These are phyloP conservation scores for Amphilophus citrinellus DNA, from an alignment of 2,113 vertebrate genomes.

Conservation along the genomic window DNA sequence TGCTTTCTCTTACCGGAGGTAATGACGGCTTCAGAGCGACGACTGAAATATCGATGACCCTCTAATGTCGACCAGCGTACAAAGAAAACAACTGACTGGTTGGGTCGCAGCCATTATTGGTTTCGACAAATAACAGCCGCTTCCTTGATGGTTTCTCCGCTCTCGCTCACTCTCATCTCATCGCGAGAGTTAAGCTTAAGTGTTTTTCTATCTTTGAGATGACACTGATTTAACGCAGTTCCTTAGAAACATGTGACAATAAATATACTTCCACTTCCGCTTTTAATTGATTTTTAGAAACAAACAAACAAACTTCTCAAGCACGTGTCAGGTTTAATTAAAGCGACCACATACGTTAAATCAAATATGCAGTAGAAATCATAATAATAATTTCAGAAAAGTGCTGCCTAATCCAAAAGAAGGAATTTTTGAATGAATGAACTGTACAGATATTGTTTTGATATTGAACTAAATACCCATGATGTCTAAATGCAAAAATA, in stretches of 20 bases:
- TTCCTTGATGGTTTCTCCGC: background rate
- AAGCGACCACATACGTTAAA: background rate
- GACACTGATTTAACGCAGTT: background rate
- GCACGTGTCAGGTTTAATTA: background rate
- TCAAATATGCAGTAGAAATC: background rate
- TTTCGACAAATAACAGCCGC: background rate
- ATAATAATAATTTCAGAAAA: background rate
- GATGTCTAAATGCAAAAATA: too few relatives aligned
- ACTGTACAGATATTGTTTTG: too few relatives aligned
- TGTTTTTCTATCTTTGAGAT: background rate
- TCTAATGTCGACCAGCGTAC: background rate
- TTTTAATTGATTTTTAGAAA: too few relatives aligned
- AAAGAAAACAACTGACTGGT: fast-evolving
- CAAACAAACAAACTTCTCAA: too few relatives aligned
- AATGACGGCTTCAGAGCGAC: conserved; percentile 25
- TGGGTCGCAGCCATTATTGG: conserved; percentile 57
- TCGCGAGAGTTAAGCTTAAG: conserved; percentile 51
- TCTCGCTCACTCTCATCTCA: conserved; percentile 20
- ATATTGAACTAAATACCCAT: too few relatives aligned
- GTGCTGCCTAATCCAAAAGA: fast-evolving
- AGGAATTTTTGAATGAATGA: too few relatives aligned
- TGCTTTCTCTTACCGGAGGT: conserved; percentile 45
- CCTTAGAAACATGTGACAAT: background rate
- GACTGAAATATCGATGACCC: background rate
- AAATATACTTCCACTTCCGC: background rate